Evolutionary conservation across 2,888 invertebrate genomes (phyloP), one percentile per base, ranked within the genome.

Genomic region (Clistopyga incitator): DNA sequence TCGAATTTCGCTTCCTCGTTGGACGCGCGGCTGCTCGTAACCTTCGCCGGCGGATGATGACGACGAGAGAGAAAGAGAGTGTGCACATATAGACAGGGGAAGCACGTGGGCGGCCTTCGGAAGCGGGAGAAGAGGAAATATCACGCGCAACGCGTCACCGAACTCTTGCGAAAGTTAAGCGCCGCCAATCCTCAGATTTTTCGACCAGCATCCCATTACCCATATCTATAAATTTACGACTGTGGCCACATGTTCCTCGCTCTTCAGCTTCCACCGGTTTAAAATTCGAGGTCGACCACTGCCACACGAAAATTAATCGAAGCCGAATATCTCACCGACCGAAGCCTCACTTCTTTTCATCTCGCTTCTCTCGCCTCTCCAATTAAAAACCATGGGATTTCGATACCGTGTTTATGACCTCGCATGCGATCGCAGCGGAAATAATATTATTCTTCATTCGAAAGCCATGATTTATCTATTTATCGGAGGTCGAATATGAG

Each of bases 91-190:
- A 50, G 70, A 29, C 38, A 52, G 68, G 42, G 29, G 75, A 78
- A 71, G 68, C 72, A 83, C 83, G 83, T 80, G 80, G 80, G 76
- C 67, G 64, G 74, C 74, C 70, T 70, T 70, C 68, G 54, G 20
- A 54, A 71, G 52, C 59, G 20, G 50, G 34, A 54, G 59, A 50
- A 54, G 59, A 50, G 65, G 56, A 78, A 34, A 61, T 20, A 11
- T 38, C 38, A 59, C 59, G 29, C 54, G 13, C 34, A 42, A 34
- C 42, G 71, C 59, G 38, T 70, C 61, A 61, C 52, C n/a, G 50
- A 59, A 50, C 52, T 78, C 78, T 71, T 56, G 25, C 56, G 23
- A 56, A 56, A 56, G 56, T 56, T 56, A n/a, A 34, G 34, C 59
- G 59, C 59, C 59, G 59, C 59, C 25, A 34, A 34, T n/a, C 8